Evolutionary conservation across 2,888 invertebrate genomes (phyloP), one percentile per base, ranked within the genome.

Genomic region (Fabriciana adippe): DNA sequence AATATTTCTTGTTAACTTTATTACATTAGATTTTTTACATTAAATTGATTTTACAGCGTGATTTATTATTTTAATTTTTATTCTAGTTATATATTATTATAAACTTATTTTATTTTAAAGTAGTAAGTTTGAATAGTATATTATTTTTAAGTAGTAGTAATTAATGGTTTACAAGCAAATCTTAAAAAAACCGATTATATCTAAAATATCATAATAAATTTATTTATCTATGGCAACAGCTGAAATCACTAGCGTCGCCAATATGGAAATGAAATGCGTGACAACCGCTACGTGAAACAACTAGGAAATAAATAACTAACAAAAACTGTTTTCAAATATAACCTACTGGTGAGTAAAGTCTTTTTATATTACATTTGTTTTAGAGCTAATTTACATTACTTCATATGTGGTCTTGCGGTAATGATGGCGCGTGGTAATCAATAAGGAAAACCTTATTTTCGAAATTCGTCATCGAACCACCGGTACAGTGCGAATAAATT

Each of bases 211-310:
- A 47, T 47, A 41, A 16, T 1, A 16, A 57, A 54, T 18, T 16
- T 55, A 62, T 54, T 66, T 71, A 66, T 73, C 65, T 59, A 66
- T 70, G 64, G 59, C 35, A 63, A 69, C 41, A 62, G 55, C 73
- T 62, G 72, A 67, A 66, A 75, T 73, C 89, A 87, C 89, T 90
- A 86, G 75, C 75, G 76, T 84, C 83, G 80, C 84, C 89, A 92
- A 89, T 85, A 91, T 90, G 90, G 91, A 86, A 87, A 87, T 85
- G 84, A 86, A 86, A 76, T 87, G 88, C 87, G 84, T 90, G 92
- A 89, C 90, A 90, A 88, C 85, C 82, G 84, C 84, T 82, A 81
- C 81, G 80, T 83, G 82, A 86, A 86, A 88, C 86, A 85, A 84
- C 82, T 86, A 83, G 81, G 82, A 90, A 88, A 87, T 89, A 90